Conservation (phyloP, 2,797 vertebrate genomes). For the Myotis findleyi region DNA sequence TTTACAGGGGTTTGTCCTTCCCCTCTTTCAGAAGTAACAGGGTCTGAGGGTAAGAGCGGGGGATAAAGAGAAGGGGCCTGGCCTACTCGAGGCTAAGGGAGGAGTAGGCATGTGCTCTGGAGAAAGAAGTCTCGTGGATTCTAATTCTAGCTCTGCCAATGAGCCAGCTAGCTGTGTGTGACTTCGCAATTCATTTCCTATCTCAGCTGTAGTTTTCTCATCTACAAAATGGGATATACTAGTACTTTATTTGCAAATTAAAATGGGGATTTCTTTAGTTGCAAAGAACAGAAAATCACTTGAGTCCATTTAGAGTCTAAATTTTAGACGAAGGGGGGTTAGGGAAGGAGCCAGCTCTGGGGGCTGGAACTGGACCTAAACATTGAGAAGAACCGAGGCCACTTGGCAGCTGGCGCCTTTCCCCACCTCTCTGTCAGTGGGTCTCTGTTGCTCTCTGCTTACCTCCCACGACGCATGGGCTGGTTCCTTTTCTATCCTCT, state of each 20-base stretch:
- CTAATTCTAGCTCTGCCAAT: not conserved
- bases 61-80: not conserved
- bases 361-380: not conserved
- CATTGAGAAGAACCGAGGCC: not conserved
- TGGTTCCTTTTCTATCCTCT: not conserved
- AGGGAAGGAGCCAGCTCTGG: too few relatives aligned
- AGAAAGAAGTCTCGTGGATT: not conserved
- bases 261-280: not conserved
- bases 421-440: not conserved
- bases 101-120: not conserved
- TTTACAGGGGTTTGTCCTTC: not conserved
- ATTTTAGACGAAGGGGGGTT: not conserved
- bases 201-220: constrained; percentile 27
- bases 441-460: not conserved
- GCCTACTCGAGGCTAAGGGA: not conserved
- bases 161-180: not conserved
- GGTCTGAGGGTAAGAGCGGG: not conserved
- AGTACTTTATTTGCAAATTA: not conserved
- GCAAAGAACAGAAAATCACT: not conserved
- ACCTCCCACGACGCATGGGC: too few relatives aligned
- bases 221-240: not conserved
- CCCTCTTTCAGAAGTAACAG: not conserved
- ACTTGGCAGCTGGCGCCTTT: not conserved
- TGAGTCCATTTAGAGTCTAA: not conserved
- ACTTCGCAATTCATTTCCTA: not conserved